Base-by-base conservation (phyloP, 2,888 invertebrate species). In the Plagodis dolabraria region DNA sequence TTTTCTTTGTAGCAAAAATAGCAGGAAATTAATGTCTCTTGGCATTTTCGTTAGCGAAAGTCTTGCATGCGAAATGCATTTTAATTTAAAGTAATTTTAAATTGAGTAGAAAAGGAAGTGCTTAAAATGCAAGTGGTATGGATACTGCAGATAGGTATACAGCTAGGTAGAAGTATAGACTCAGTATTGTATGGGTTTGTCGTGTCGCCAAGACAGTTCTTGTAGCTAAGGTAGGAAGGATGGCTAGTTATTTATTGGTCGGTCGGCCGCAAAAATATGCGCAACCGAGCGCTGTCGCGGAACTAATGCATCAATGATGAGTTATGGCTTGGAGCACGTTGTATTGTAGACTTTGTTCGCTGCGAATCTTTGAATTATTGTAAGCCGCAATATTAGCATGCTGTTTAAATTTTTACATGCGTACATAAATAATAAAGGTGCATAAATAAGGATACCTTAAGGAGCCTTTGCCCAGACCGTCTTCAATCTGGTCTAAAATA, bases 261-360 rank as follows among this genome's bases (percentile, higher is more conserved):
- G 64, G 61, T 71, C 65, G 69, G 60, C 67, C 66, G 71, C 71
- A 73, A 79, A 75, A 74, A 72, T 72, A 78, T 75, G 75, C 70
- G 70, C 72, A 69, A 64, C 67, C 67, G 65, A 61, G 57, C 63
- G 63, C 71, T 68, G 75, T 67, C 69, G 71, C 71, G 72, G 73
- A 79, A 76, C 75, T 76, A 79, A 79, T 80, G 80, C 77, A 81
- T 80, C 75, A 78, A 77, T 80, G 82, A 82, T 77, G 74, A 80
- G 70, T 68, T 65, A 63, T 63, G 62, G 67, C 65, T 70, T 64
- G 58, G 68, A 67, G 53, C 64, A 65, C 60, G 65, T 65, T 63
- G 58, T 58, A 22, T 8, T 8, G 40, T 10, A 36, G 36, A 36
- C 0, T 5, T 40, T 40, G 59, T 47, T 42, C 55, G 40, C 53